Evolutionary conservation across 2,888 invertebrate genomes (phyloP).

Genomic region (Callyntrura guangdongensis): DNA sequence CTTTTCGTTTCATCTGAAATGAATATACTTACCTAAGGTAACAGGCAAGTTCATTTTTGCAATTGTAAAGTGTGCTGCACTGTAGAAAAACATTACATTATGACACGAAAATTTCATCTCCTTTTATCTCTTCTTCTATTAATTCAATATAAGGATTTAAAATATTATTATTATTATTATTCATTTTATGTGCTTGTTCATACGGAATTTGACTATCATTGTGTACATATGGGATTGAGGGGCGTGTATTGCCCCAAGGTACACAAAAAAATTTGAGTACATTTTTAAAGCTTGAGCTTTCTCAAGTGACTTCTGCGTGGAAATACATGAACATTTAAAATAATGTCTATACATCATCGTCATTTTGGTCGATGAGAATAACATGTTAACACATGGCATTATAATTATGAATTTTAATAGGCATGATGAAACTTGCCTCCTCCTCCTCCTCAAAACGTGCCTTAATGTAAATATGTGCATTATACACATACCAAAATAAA

Average conservation of each 20-base stretch:
- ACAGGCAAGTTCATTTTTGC: not conserved
- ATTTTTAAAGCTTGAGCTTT: slow-evolving; percentile 34
- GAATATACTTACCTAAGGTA: too few relatives aligned
- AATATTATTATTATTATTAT: not conserved
- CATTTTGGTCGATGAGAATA: not conserved
- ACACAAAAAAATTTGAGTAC: not conserved
- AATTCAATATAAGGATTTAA: not conserved
- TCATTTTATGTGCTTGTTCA: not conserved
- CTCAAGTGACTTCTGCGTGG: not conserved
- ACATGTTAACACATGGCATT: slow-evolving; percentile 11
- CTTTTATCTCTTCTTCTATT: not conserved
- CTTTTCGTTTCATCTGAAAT: not conserved
- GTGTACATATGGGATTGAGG: slow-evolving; percentile 48
- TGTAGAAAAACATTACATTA: not conserved
- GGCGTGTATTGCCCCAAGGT: slow-evolving; percentile 54
- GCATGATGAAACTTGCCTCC: not conserved
- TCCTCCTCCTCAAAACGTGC: slow-evolving; percentile 14
- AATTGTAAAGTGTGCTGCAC: not conserved
- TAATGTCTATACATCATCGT: slow-evolving; percentile 2
- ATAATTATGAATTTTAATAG: slow-evolving; percentile 14
- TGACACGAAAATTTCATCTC: not conserved
- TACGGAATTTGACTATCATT: not conserved
- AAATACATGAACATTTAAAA: not conserved
- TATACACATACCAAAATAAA: not conserved
- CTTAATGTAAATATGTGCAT: slow-evolving; percentile 3